A percentile compares a stretch with the other conserved stretches of the same genome.
These are phyloP conservation scores for Prosopocoilus inquinatus DNA, from an alignment of 2,888 invertebrate genomes.

Conservation along the genomic window DNA sequence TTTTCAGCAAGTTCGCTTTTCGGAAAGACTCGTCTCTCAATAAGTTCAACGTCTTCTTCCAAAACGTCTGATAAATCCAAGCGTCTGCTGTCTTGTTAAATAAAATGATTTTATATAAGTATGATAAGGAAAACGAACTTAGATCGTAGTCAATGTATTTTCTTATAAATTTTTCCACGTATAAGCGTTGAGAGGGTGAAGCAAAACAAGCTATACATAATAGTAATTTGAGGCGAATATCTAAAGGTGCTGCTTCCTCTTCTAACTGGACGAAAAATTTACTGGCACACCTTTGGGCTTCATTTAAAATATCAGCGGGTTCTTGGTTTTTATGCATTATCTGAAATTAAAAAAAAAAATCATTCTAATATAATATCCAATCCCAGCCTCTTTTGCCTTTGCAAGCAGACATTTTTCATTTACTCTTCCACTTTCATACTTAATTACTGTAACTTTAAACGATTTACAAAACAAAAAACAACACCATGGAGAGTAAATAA, in stretches of 20 bases:
- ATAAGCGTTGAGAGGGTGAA: conserved; percentile 48
- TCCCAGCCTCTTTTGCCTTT: no score
- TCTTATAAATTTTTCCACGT: conserved; percentile 44
- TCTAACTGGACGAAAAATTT: conserved; percentile 43
- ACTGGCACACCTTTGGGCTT: conserved; percentile 48
- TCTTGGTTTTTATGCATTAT: conserved; percentile 54
- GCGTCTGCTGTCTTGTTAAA: conserved; percentile 53
- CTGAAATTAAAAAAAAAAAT: conserved; percentile 40
- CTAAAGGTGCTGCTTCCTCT: conserved; percentile 31
- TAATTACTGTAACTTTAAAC: no score
- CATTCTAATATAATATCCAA: no score
- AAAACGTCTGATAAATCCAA: conserved; percentile 50
- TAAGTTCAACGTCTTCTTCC: conserved; percentile 48
- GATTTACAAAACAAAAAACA: no score
- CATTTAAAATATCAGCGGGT: conserved; percentile 51
- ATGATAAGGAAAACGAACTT: conserved; percentile 37
- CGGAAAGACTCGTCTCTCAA: conserved; percentile 39
- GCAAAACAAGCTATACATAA: conserved; percentile 51
- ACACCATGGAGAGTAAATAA: no score
- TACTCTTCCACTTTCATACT: no score
- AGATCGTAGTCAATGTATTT: conserved; percentile 42
- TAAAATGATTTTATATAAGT: conserved; percentile 52
- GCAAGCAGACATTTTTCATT: no score
- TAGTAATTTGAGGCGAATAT: conserved; percentile 46
- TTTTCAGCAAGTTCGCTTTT: conserved; percentile 42